Base-by-base conservation (phyloP, 2,888 invertebrate genomes). In the Deilephila porcellus region DNA sequence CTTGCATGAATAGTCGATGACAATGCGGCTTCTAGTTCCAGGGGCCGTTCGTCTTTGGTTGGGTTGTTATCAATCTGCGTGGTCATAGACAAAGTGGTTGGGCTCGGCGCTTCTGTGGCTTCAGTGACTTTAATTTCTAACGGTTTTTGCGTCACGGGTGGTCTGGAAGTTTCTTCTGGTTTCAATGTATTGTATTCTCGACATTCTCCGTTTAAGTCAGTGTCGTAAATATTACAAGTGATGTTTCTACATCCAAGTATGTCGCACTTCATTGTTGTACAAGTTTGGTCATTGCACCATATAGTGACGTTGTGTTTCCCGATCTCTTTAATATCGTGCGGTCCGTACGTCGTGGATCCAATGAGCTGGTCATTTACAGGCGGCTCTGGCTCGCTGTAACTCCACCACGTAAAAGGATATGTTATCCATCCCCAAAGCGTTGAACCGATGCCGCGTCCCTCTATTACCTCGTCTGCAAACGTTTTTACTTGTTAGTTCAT, bases 231-330 rank as follows among this genome's bases (percentile, higher is more conserved):
- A 76, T 88, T 94, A 79, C 95, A 95, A 8, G 93, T 92, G 60
- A 89, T 82, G 74, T 93, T 93, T 14, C 79, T 86, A 80, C 95
- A 95, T 6, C 89, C 88, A 20, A 80, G 81, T 74, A 82, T 88
- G 75, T 91, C 88, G 78, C 95, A 94, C 77, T 88, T 91, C 88
- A 90, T 90, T 7, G 92, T 94, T 3, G 91, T 95, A 77, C 95
- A 95, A 4, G 90, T 94, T 82, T 95, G 95, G 60, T 94, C 94
- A 81, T 93, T 91, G 80, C 95, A 95, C 91, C 89, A 91, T 17
- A 94, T 88, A 2, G 92, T 91, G 3, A 94, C 88, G 77, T 92
- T 93, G 59, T 86, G 89, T 71, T 84, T 90, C 6, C 85, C 87
- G 45, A 93, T 84, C 75, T 90, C 88, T 75, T 90, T 83, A 75